Evolutionary conservation across 2,113 vertebrate genomes (phyloP).

Genomic region (Takifugu flavidus): DNA sequence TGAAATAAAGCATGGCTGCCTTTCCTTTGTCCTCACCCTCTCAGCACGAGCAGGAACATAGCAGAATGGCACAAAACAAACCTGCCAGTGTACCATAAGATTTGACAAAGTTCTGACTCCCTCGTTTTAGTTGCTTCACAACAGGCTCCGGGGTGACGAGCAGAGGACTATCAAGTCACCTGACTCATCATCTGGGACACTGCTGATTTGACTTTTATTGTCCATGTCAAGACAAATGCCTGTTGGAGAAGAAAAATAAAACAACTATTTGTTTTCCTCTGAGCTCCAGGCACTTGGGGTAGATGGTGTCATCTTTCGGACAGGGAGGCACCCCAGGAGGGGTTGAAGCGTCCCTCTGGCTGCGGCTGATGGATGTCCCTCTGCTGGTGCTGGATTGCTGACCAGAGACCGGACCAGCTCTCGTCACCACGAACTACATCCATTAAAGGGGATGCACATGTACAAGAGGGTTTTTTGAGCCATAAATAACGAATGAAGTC

Average conservation of each 20-base stretch:
- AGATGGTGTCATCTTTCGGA: constrained; percentile 69
- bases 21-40: constrained; percentile 19
- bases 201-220: constrained; percentile 7
- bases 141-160: constrained; percentile 35
- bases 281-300: constrained; percentile 49
- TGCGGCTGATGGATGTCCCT: constrained; percentile 46
- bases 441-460: constrained; percentile 12
- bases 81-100: constrained; percentile 21
- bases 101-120: constrained; percentile 18
- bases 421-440: constrained; percentile 11
- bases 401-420: constrained; percentile 11
- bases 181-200: constrained; percentile 53
- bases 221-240: not conserved
- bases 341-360: constrained; percentile 45
- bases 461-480: constrained; percentile 33
- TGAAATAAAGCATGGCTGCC: not conserved
- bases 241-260: constrained; percentile 49
- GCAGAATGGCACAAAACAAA: not conserved
- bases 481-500: constrained; percentile 57
- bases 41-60: not conserved
- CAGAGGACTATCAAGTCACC: constrained; percentile 45
- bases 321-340: constrained; percentile 55
- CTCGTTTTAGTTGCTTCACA: constrained; percentile 26
- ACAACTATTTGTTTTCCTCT: constrained; percentile 65
- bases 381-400: constrained; percentile 29